These are phyloP conservation scores for Dermochelys coriacea DNA, from an alignment of 2,797 vertebrate genomes.

Conservation along the genomic window DNA sequence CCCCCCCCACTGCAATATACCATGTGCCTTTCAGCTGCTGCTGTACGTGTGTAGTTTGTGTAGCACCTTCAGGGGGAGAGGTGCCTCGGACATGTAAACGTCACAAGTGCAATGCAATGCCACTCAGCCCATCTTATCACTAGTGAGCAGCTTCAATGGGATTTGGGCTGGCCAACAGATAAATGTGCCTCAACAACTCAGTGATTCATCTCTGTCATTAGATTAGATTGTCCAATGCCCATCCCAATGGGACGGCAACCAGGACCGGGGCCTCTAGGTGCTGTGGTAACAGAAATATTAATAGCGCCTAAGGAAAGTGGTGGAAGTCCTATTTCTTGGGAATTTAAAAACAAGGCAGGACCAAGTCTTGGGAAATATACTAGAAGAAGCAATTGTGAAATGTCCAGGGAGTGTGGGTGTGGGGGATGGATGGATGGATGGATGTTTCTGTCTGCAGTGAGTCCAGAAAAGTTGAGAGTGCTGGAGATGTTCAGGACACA, in stretches of 20 bases:
- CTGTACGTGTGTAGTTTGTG: neutral
- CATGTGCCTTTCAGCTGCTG: neutral
- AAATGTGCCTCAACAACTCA: neutral
- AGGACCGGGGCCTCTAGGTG: neutral
- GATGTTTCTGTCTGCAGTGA: neutral
- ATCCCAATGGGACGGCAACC: neutral
- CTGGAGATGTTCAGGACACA: neutral
- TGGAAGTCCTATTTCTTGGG: neutral
- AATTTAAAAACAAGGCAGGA: neutral
- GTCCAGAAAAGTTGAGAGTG: neutral
- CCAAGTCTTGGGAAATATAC: neutral
- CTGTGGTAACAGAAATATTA: neutral
- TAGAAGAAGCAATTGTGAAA: neutral
- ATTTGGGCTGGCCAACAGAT: neutral
- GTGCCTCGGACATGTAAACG: neutral
- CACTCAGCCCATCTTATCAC: neutral
- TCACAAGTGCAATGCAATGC: neutral
- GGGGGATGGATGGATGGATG: too few relatives aligned
- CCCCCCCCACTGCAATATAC: neutral
- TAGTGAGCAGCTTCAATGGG: neutral
- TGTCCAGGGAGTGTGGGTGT: neutral
- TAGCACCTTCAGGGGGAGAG: neutral
- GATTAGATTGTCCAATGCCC: neutral
- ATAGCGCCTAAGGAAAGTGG: neutral
- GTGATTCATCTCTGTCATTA: neutral